phyloP scores from a whole-genome alignment of 2,113 vertebrate species.

The Myrmecobius fasciatus region DNA sequence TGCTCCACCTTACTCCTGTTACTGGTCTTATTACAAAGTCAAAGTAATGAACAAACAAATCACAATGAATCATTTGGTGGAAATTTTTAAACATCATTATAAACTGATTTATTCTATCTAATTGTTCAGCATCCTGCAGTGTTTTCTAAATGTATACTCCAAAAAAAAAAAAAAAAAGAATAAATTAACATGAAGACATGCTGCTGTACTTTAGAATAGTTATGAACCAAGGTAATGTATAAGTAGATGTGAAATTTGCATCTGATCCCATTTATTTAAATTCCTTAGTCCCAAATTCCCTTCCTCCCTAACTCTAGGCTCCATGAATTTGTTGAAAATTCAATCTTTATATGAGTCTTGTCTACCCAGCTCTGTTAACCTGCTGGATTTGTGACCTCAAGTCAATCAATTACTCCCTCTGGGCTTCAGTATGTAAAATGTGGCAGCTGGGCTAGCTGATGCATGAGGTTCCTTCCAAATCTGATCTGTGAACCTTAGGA shows the following conservation, averaged over 20 bases:
- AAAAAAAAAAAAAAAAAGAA: constrained; percentile 24
- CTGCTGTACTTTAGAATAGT: not conserved
- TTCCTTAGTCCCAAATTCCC: not conserved
- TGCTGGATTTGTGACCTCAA: not conserved
- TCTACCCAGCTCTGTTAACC: not conserved
- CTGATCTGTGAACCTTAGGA: not conserved
- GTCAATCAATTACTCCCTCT: not conserved
- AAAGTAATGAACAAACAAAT: not conserved
- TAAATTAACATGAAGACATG: constrained; percentile 14
- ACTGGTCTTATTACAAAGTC: not conserved
- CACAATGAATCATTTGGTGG: not conserved
- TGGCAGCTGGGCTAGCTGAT: not conserved
- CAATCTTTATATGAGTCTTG: not conserved
- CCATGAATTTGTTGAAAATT: not conserved
- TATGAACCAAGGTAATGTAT: not conserved
- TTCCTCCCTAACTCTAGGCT: not conserved
- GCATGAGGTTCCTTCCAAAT: not conserved
- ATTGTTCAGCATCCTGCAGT: accelerated
- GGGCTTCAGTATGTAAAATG: not conserved
- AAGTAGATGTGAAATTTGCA: constrained; percentile 13
- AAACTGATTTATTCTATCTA: not conserved
- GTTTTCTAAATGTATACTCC: constrained; percentile 1
- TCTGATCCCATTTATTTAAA: not conserved
- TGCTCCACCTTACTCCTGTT: not conserved
- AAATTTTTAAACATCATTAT: not conserved